A percentile compares a stretch with the other conserved stretches of the same genome.
Evolutionary conservation across 1,140 invertebrate genomes (phyloP).

Genomic region (Bombus pascuorum): DNA sequence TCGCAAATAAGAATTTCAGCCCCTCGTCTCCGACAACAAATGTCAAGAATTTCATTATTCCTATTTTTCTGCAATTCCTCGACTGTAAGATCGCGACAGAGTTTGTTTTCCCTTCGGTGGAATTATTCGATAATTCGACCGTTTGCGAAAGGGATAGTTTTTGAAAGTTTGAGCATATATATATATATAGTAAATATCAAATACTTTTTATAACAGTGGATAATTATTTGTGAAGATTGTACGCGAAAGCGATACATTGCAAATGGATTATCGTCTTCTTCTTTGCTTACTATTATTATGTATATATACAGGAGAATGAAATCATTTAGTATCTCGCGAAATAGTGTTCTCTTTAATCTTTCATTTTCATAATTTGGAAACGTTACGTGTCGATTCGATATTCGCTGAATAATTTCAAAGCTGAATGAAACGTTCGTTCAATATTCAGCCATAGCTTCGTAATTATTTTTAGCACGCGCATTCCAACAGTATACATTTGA

Average conservation of each 20-base stretch:
- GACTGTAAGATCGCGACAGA: neutral
- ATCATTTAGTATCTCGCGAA: no score
- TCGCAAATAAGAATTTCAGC: neutral
- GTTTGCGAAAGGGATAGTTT: no score
- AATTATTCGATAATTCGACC: neutral
- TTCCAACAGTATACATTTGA: neutral
- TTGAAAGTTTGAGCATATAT: no score
- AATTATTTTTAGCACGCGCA: neutral
- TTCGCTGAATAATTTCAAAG: neutral
- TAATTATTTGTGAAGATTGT: neutral
- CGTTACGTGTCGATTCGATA: neutral
- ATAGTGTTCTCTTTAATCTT: no score
- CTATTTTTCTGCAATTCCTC: neutral
- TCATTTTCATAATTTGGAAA: neutral
- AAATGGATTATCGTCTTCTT: no score
- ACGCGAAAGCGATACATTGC: neutral
- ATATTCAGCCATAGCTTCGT: neutral
- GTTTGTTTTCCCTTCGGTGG: neutral
- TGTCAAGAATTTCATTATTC: slow-evolving; percentile 22
- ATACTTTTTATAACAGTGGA: neutral
- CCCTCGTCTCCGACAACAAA: neutral
- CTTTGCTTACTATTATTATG: no score
- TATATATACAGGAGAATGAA: no score
- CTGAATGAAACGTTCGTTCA: neutral
- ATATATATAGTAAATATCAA: neutral